A percentile compares a stretch with the other conserved stretches of the same genome.
phyloP scores from a whole-genome alignment of 2,797 vertebrate species.

The Falco berigora region DNA sequence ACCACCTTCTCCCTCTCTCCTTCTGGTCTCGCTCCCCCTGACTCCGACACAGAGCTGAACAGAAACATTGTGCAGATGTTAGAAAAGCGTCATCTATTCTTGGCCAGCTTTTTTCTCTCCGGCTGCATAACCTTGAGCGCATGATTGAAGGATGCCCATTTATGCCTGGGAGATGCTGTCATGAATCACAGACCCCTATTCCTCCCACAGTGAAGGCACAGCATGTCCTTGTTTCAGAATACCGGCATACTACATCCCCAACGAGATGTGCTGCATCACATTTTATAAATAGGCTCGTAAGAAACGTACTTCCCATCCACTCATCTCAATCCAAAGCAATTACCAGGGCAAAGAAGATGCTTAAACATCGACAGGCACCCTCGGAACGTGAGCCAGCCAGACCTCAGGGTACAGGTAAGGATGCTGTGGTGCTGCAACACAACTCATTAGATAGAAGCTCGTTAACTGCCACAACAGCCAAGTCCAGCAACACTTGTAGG shows the following conservation, averaged over 20 bases:
- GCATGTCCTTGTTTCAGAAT: neutral
- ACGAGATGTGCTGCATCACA: neutral
- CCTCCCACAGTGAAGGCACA: neutral
- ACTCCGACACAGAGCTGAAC: neutral
- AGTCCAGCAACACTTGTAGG: neutral
- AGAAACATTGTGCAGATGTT: neutral
- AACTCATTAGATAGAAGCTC: neutral
- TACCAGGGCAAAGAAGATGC: neutral
- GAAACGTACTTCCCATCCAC: neutral
- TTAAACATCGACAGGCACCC: neutral
- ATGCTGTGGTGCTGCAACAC: neutral
- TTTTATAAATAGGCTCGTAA: neutral
- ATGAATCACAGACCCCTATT: constrained; percentile 9
- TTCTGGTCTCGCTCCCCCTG: neutral
- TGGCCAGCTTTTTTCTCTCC: neutral
- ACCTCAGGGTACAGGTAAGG: neutral
- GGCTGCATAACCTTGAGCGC: neutral
- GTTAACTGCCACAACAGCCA: neutral
- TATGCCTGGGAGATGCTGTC: neutral
- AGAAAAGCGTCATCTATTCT: neutral
- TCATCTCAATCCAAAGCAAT: neutral
- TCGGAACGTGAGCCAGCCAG: neutral
- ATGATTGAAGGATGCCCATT: neutral
- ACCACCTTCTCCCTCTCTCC: neutral
- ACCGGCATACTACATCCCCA: neutral